phyloP scores from a whole-genome alignment of 1,140 invertebrate genomes.

The Heliconius congener region DNA sequence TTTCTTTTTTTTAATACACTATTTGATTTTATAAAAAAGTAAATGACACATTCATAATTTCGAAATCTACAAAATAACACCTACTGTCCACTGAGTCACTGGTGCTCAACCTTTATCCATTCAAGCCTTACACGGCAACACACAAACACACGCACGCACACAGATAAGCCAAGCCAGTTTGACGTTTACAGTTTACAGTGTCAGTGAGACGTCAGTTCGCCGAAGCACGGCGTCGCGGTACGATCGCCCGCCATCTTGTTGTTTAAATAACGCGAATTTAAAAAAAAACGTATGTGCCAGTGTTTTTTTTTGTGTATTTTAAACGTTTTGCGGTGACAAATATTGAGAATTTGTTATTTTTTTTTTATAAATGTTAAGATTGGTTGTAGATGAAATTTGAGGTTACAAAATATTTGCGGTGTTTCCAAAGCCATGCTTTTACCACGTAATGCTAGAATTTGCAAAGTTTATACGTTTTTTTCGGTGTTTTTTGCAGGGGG shows the following conservation, averaged over 20 bases:
- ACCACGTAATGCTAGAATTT: constrained; percentile 56
- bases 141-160: constrained; percentile 44
- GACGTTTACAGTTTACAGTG: constrained; percentile 60
- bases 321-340: constrained; percentile 49
- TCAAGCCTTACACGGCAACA: constrained; percentile 58
- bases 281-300: constrained; percentile 68
- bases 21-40: neutral
- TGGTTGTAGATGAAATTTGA: constrained; percentile 44
- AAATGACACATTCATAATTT: constrained; percentile 17
- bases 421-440: constrained; percentile 51
- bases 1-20: neutral
- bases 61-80: constrained; percentile 24
- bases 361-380: neutral
- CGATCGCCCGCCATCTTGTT: constrained; percentile 63
- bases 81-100: constrained; percentile 58
- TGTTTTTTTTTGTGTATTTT: constrained; percentile 52
- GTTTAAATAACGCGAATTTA: constrained; percentile 57
- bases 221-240: constrained; percentile 71
- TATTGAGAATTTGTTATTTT: neutral
- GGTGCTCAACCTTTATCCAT: constrained; percentile 55
- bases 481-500: constrained; percentile 20
- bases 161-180: constrained; percentile 65
- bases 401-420: constrained; percentile 59
- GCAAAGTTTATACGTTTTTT: constrained; percentile 42
- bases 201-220: constrained; percentile 59